Evolutionary conservation across 2,797 vertebrate species (phyloP).

Genomic region (Allobates femoralis): DNA sequence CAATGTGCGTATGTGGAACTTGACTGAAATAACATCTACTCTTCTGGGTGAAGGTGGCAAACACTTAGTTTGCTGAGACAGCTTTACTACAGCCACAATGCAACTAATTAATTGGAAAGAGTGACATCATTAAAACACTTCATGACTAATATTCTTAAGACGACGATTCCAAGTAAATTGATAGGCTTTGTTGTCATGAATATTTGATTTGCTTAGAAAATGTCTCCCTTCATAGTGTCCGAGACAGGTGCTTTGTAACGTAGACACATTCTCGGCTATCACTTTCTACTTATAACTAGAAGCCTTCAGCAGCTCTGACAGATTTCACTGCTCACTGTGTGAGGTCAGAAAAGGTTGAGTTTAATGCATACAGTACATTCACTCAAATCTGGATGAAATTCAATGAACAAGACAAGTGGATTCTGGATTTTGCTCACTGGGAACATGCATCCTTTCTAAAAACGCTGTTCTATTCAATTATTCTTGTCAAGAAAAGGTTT

Average conservation of each 20-base stretch:
- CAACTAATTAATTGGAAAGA: slow-evolving; percentile 9
- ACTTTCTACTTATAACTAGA: slow-evolving; percentile 30
- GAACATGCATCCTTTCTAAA: slow-evolving; percentile 23
- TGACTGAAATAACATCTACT: background rate
- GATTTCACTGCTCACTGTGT: slow-evolving; percentile 14
- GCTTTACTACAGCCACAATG: background rate
- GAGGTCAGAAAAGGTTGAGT: slow-evolving; percentile 32
- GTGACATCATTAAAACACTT: background rate
- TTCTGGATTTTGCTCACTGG: slow-evolving; percentile 10
- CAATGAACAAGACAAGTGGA: slow-evolving; percentile 14
- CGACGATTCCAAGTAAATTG: background rate
- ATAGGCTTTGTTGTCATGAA: slow-evolving; percentile 21
- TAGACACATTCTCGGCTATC: slow-evolving; percentile 14
- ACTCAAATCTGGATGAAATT: slow-evolving; percentile 29
- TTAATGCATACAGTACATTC: slow-evolving; percentile 41
- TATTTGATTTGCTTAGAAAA: slow-evolving; percentile 10
- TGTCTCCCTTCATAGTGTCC: slow-evolving; percentile 12
- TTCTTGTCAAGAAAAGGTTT: slow-evolving; percentile 17
- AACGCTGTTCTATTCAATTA: slow-evolving; percentile 28
- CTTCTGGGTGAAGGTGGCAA: background rate
- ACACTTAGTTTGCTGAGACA: background rate
- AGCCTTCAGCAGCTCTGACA: slow-evolving; percentile 26
- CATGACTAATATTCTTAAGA: background rate
- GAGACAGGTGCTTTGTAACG: slow-evolving; percentile 13
- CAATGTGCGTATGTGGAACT: background rate